Conservation (phyloP, 2,888 invertebrate genomes). For the Aelia acuminata region DNA sequence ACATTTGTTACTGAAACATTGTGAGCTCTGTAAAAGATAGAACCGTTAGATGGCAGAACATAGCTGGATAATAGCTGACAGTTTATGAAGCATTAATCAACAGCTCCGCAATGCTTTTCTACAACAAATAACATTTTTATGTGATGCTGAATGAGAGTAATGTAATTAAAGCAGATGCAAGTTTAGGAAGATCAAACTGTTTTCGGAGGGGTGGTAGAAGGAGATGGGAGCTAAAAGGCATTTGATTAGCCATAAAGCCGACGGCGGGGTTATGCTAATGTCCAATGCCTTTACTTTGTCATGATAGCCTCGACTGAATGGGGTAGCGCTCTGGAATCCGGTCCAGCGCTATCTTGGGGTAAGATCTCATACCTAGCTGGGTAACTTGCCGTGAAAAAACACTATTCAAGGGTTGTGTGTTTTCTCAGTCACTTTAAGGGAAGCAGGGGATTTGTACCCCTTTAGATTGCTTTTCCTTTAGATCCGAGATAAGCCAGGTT, state of each 20-base stretch:
- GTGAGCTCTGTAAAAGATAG: neutral
- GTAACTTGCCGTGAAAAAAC: neutral
- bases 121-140: neutral
- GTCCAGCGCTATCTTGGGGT: neutral
- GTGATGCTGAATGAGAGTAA: neutral
- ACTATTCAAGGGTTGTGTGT: constrained; percentile 27
- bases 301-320: constrained; percentile 33
- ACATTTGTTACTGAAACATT: no score
- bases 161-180: neutral
- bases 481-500: neutral
- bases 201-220: neutral
- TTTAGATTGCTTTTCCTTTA: neutral
- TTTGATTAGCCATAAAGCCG: constrained; percentile 39
- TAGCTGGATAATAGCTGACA: neutral
- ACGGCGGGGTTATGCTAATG: constrained; percentile 19
- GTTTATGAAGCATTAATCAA: neutral
- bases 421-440: constrained; percentile 20
- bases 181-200: neutral
- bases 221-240: neutral
- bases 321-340: constrained; percentile 20
- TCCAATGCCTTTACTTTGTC: constrained; percentile 10
- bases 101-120: neutral
- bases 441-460: constrained; percentile 40
- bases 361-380: neutral
- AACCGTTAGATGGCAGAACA: neutral